Evolutionary conservation across 2,113 vertebrate genomes (phyloP).

Genomic region (Clarias magur): DNA sequence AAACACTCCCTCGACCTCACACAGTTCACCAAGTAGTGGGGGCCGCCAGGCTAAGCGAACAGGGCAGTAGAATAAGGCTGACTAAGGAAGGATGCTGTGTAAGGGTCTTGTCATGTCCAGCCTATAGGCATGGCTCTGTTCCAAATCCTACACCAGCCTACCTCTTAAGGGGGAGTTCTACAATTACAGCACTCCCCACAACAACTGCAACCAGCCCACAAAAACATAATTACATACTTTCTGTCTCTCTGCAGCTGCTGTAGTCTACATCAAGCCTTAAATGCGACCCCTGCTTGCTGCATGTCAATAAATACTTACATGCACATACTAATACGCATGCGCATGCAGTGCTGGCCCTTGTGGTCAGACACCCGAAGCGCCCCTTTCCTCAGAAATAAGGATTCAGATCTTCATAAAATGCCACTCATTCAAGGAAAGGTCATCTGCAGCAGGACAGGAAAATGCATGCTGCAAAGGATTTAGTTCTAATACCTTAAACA

Average conservation of each 20-base stretch:
- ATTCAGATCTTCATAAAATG: slow-evolving; percentile 52
- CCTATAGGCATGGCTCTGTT: slow-evolving; percentile 68
- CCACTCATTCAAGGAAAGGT: slow-evolving; percentile 60
- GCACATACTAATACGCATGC: slow-evolving; percentile 10
- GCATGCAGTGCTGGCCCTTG: slow-evolving; percentile 20
- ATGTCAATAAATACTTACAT: slow-evolving; percentile 15
- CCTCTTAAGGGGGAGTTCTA: slow-evolving; percentile 30
- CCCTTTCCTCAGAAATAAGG: slow-evolving; percentile 48
- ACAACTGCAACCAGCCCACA: slow-evolving; percentile 27
- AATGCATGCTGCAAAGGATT: slow-evolving; percentile 62
- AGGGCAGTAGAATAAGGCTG: slow-evolving; percentile 46
- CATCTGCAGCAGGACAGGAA: slow-evolving; percentile 58
- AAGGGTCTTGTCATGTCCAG: slow-evolving; percentile 52
- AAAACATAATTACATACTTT: slow-evolving; percentile 44
- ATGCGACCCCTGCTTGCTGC: background rate
- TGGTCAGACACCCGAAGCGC: slow-evolving; percentile 45
- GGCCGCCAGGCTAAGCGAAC: slow-evolving; percentile 9
- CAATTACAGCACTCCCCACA: slow-evolving; percentile 42
- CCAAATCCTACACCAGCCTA: slow-evolving; percentile 62
- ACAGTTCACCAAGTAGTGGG: background rate
- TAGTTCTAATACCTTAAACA: slow-evolving; percentile 63
- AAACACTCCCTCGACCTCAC: background rate
- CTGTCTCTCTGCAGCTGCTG: background rate
- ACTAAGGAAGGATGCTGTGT: slow-evolving; percentile 29
- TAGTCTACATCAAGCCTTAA: slow-evolving; percentile 28